These are phyloP conservation scores for Deilephila porcellus DNA, from an alignment of 2,888 invertebrate species.

Conservation along the genomic window DNA sequence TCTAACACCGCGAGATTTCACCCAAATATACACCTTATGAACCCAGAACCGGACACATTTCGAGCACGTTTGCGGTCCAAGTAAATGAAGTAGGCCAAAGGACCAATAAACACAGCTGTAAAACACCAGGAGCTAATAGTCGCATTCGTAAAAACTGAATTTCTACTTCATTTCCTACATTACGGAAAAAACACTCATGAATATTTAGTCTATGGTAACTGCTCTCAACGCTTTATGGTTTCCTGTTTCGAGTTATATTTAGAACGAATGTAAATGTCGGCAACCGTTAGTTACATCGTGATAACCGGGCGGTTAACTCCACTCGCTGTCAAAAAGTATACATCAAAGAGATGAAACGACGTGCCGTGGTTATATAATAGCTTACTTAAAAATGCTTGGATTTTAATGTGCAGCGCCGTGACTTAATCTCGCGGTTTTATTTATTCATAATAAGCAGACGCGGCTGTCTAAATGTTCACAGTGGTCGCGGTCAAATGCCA, in stretches of 20 bases:
- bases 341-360: conserved; percentile 24
- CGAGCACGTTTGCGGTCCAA: neutral
- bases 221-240: conserved; percentile 32
- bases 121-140: neutral
- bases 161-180: conserved; percentile 6
- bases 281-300: conserved; percentile 29
- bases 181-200: conserved; percentile 27
- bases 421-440: too few relatives aligned
- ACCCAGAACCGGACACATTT: neutral
- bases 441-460: too few relatives aligned
- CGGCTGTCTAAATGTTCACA: too few relatives aligned
- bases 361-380: neutral
- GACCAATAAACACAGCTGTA: neutral
- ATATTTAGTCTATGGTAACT: conserved; percentile 29
- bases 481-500: too few relatives aligned
- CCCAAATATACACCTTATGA: too few relatives aligned
- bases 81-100: neutral
- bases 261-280: conserved; percentile 25
- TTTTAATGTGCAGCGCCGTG: too few relatives aligned
- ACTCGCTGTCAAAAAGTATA: conserved; percentile 25
- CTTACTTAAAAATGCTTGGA: too few relatives aligned
- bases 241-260: conserved; percentile 34
- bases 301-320: conserved; percentile 8
- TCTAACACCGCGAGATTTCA: too few relatives aligned
- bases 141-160: neutral